Evolutionary conservation across 2,113 vertebrate species (phyloP), one percentile per base, ranked within the genome.

Genomic region (Synodontis membranacea): DNA sequence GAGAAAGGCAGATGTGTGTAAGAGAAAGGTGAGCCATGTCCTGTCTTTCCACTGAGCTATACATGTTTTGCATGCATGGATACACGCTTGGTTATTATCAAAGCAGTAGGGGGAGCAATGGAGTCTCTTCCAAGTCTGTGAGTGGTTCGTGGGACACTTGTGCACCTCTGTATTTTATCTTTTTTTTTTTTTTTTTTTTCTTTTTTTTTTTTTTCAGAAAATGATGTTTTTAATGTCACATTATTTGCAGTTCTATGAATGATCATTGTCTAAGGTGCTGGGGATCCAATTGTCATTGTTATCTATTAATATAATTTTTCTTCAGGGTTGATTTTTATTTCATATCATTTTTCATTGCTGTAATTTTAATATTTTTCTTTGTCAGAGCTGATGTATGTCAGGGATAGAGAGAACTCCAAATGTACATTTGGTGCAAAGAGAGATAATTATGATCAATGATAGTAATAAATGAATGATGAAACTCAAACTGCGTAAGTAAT

Each of bases 201-300:
- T n/a, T n/a, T n/a, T 87, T 84, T 87, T 62, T 64, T 58, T 84
- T 88, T 70, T 52, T 54, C 34, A 68, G 54, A 86, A 85, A 89
- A 68, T 88, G 50, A 68, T 75, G 46, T 76, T 86, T 84, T 91
- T 88, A 80, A 58, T 80, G 46, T 89, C 86, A 84, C 85, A 85
- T 88, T 88, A 78, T 87, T 89, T 91, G 83, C 85, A 88, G 86
- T 90, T 90, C 78, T 90, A 88, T 88, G 83, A 89, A 89, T 90
- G 83, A 91, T 90, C 79, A 85, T 90, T 90, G 91, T 92, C 84
- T 78, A 88, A 90, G 90, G 90, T 91, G 91, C 90, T 91, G 91
- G 91, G 91, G 90, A 89, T 92, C 90, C 83, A 83, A 90, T 86
- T 90, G 85, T 89, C 62, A 86, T 91, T 88, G 70, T 85, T 89